Percentiles rank a stretch among this genome's conserved stretches.
Evolutionary conservation across 1,140 invertebrate species (phyloP).

Genomic region (Achroia grisella): DNA sequence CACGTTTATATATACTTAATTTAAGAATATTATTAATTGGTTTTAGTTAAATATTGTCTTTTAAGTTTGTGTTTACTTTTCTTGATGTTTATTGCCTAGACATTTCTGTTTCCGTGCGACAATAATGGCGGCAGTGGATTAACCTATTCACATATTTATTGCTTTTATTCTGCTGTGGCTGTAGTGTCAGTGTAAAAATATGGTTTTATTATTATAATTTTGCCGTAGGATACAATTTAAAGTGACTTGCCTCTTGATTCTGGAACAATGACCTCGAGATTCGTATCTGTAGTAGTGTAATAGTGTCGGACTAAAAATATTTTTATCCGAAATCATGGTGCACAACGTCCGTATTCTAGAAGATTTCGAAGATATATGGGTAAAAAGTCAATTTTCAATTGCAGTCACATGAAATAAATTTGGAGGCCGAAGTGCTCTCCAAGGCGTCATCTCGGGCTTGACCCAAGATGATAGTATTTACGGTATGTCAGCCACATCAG

Average conservation of each 20-base stretch:
- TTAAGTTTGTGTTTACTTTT: slow-evolving; percentile 68
- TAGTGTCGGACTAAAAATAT: slow-evolving; percentile 65
- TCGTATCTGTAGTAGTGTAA: slow-evolving; percentile 46
- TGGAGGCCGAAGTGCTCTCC: slow-evolving; percentile 57
- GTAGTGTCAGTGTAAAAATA: slow-evolving; percentile 35
- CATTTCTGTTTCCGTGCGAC: slow-evolving; percentile 66
- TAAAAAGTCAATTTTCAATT: slow-evolving; percentile 67
- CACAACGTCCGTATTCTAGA: slow-evolving; percentile 31
- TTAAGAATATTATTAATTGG: slow-evolving; percentile 1
- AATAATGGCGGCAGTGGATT: slow-evolving; percentile 71
- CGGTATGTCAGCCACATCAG: slow-evolving; percentile 71
- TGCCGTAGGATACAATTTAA: slow-evolving; percentile 53
- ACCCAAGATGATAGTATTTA: slow-evolving; percentile 71
- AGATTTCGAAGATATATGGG: slow-evolving; percentile 48
- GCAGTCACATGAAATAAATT: slow-evolving; percentile 65
- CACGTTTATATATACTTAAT: neutral
- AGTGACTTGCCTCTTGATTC: slow-evolving; percentile 56
- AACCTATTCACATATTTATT: slow-evolving; percentile 63
- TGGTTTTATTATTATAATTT: slow-evolving; percentile 52
- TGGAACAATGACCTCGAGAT: slow-evolving; percentile 67
- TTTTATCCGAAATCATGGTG: slow-evolving; percentile 51
- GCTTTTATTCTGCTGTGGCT: slow-evolving; percentile 24
- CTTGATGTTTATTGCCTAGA: slow-evolving; percentile 64
- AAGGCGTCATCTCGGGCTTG: slow-evolving; percentile 61
- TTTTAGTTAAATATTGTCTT: slow-evolving; percentile 20